Base-by-base conservation (phyloP, 2,888 invertebrate species). In the Zygogramma bicolorata region DNA sequence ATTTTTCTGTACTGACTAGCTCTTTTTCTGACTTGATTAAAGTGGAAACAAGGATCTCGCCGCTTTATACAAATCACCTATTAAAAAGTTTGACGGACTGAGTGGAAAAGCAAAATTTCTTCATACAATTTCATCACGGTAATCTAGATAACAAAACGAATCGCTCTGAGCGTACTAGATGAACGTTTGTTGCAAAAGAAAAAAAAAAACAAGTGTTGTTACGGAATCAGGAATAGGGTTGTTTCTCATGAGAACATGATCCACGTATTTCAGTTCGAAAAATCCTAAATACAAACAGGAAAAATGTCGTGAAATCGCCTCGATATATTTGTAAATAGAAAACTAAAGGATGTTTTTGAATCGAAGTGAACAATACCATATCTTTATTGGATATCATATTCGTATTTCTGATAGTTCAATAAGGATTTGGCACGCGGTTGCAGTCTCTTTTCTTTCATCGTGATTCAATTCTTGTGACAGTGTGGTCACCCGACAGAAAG, bases 1-100 rank as follows among this genome's bases (percentile, higher is more conserved):
- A 62, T 62, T 62, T 62, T 15, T 27, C 18, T 27, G 18, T 15
- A 18, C 10, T 42, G 27, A 62, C 40, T 29, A 3, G 62, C 42
- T 62, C 42, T 62, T 40, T 62, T 38, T 27, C 42, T 25, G 29
- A 62, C 62, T 62, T 42, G 62, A 62, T 62, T 62, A 62, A 42
- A 62, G 40, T 62, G 62, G 25, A 38, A 62, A 62, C 62, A 62
- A 62, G 42, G 42, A 42, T 22, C 27, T 27, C 42, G 27, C 27
- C 42, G 42, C 62, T 62, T 40, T 62, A 62, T 62, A 62, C 62
- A 62, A 62, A 62, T 42, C 62, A 62, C 62, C 62, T 62, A 62
- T 62, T 62, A 62, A 40, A 22, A 62, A 62, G 15, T 62, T 62
- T 42, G 62, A 27, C 62, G 10, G 62, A 42, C 62, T 22, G 18